phyloP scores from a whole-genome alignment of 2,113 vertebrate genomes.

The Ellobius talpinus region DNA sequence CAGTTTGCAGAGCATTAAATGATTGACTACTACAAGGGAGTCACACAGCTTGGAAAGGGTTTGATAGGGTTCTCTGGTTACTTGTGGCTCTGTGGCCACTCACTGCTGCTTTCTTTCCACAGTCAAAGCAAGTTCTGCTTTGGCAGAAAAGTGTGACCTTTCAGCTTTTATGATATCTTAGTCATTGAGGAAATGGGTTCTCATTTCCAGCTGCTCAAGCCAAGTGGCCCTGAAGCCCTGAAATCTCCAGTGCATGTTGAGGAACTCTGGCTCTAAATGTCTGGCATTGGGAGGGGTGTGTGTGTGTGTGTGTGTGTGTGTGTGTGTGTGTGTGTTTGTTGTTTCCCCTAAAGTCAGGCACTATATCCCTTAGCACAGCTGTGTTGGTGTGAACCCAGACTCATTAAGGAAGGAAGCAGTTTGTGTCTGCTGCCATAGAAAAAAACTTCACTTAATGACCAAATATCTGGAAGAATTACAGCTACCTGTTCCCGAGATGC shows the following conservation, averaged over 20 bases:
- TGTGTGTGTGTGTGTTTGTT: background rate
- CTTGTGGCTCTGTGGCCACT: background rate
- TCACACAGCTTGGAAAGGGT: background rate
- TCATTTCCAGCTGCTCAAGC: background rate
- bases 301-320: no score
- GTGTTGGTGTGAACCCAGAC: background rate
- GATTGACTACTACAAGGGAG: background rate
- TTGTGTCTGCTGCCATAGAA: background rate
- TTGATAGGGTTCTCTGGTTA: background rate
- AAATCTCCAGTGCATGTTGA: background rate
- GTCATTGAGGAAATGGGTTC: background rate
- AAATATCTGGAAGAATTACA: slow-evolving; percentile 24
- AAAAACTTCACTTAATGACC: background rate
- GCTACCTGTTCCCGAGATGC: background rate
- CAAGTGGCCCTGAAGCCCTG: background rate
- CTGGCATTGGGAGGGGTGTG: background rate
- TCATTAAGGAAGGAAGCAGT: background rate
- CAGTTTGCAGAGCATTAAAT: background rate
- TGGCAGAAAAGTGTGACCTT: background rate
- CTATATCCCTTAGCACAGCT: background rate
- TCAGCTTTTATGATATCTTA: background rate
- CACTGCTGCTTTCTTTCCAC: background rate
- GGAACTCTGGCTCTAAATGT: background rate
- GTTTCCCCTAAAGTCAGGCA: background rate
- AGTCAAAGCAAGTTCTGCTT: background rate